Base-by-base conservation (phyloP, 2,113 vertebrate genomes). In the Lepus americanus region DNA sequence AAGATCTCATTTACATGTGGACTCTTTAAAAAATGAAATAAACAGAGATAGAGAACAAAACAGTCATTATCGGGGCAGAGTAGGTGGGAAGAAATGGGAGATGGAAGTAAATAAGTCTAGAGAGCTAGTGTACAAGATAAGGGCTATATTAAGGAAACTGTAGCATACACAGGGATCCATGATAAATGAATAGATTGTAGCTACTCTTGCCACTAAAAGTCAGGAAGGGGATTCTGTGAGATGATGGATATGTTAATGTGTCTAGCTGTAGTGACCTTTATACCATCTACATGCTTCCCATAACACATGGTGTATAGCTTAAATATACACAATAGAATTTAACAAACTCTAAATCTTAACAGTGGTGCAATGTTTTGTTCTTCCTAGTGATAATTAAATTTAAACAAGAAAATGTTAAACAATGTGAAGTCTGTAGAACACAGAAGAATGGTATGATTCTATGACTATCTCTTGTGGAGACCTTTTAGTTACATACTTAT, bases 321-420 rank as follows among this genome's bases (percentile, higher is more conserved):
- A n/a, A 33, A n/a, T 49, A 22, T n/a, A 14, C 51, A 20, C 27
- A 69, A 49, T 31, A 64, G 44, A 27, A 44, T 44, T 67, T 83
- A 44, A 73, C 49, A 53, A 55, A 72, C 25, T 11, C 29, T n/a
- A 22, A 83, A 27, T 27, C 33, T 7, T 44, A 95, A 72, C 66
- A 53, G 12, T 63, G 31, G 19, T 36, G 1, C 12, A 83, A 88
- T 14, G 73, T 67, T 89, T 88, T 67, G 51, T 80, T 36, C 29
- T 85, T 61, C 19, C 17, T 86, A 59, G 69, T 59, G n/a, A 69
- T 63, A 20, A 31, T 55, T 70, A 69, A 5, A 83, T 92, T 79
- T 82, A 69, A 63, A 23, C 77, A 77, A 89, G 27, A 95, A 94
- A 79, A 74, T 49, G 39, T 90, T 84, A 36, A 92, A 29, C 23